A percentile compares a stretch with the other conserved stretches of the same genome.
phyloP scores from a whole-genome alignment of 1,140 invertebrate species.

The Cyclargus thomasi region DNA sequence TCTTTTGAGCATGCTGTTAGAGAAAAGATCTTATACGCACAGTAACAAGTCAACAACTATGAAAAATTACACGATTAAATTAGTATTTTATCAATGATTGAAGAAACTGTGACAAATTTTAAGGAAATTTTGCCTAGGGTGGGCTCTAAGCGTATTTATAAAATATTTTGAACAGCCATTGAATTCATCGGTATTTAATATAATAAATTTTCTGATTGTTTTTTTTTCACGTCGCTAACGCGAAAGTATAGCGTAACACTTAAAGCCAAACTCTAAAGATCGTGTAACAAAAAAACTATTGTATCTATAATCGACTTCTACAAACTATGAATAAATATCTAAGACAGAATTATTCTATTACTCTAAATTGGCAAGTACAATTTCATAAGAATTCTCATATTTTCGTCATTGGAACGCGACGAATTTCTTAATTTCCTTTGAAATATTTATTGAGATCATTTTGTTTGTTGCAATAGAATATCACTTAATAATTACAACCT shows the following conservation, averaged over 20 bases:
- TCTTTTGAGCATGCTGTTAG: too few species aligned
- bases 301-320: constrained; percentile 14
- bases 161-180: too few species aligned
- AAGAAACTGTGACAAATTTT: too few species aligned
- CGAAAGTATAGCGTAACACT: neutral
- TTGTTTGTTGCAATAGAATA: neutral
- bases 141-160: too few species aligned
- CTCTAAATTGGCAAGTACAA: constrained; percentile 20
- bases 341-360: constrained; percentile 4
- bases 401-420: constrained; percentile 4
- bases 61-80: too few species aligned
- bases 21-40: too few species aligned
- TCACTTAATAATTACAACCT: too few species aligned
- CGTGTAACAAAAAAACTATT: constrained; percentile 7
- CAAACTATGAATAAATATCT: constrained; percentile 15
- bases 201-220: too few species aligned
- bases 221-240: neutral
- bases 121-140: too few species aligned
- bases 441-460: neutral
- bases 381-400: constrained; percentile 21
- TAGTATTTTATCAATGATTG: too few species aligned
- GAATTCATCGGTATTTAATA: too few species aligned
- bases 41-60: too few species aligned
- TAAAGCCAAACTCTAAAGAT: constrained; percentile 6
- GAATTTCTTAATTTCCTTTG: neutral